phyloP scores from a whole-genome alignment of 1,140 invertebrate genomes.

The Ostrea denselamellosa region DNA sequence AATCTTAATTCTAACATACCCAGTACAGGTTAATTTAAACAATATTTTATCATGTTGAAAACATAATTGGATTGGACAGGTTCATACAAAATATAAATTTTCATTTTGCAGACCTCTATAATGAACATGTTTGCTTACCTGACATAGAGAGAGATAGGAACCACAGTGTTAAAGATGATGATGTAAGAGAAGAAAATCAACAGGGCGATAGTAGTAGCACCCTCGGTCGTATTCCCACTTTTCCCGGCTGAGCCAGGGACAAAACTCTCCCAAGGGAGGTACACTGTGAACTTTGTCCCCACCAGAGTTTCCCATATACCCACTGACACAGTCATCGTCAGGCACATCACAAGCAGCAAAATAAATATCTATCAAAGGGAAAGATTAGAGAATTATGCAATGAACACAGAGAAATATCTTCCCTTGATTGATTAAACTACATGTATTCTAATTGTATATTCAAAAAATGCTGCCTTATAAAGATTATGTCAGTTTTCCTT shows the following conservation, averaged over 20 bases:
- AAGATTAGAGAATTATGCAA: slow-evolving; percentile 30
- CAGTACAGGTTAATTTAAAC: too few relatives aligned
- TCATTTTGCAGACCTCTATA: too few relatives aligned
- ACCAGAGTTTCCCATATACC: slow-evolving; percentile 95
- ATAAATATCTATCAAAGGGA: slow-evolving; percentile 92
- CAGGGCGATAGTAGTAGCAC: slow-evolving; percentile 94
- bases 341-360: slow-evolving; percentile 97
- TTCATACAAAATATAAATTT: too few relatives aligned
- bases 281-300: slow-evolving; percentile 90
- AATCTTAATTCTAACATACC: too few relatives aligned
- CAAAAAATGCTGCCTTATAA: too few relatives aligned
- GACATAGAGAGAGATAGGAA: slow-evolving; percentile 99
- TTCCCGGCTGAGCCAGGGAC: slow-evolving; percentile 83
- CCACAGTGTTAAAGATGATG: slow-evolving; percentile 99
- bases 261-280: slow-evolving; percentile 96
- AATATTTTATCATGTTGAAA: too few relatives aligned
- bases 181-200: slow-evolving; percentile 99
- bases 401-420: too few relatives aligned
- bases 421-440: too few relatives aligned
- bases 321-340: slow-evolving; percentile 97
- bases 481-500: too few relatives aligned
- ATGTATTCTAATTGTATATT: too few relatives aligned
- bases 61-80: too few relatives aligned
- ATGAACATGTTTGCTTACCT: slow-evolving; percentile 82
- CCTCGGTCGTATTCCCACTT: slow-evolving; percentile 79